Percentiles rank a stretch among this genome's conserved stretches.
Conservation (phyloP, 2,113 vertebrate species). For the Prochilodus magdalenae region DNA sequence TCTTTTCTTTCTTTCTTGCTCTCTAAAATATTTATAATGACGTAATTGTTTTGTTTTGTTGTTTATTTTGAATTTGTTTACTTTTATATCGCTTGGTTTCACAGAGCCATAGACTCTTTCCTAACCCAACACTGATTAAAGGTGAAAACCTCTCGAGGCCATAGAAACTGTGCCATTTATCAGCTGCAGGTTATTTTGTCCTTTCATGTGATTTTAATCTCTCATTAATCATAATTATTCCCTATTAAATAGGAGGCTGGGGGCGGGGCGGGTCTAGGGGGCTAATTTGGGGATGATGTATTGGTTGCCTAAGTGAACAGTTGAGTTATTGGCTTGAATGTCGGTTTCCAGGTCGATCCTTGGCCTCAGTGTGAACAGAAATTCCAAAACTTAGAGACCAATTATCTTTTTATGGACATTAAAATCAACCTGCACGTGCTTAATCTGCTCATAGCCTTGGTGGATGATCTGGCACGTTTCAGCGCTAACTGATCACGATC, state of each 20-base stretch:
- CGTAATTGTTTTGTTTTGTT: too few species aligned
- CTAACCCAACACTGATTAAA: too few species aligned
- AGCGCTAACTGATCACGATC: too few species aligned
- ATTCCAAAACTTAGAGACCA: too few species aligned
- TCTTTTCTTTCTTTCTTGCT: background rate
- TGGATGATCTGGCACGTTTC: background rate
- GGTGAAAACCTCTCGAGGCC: too few species aligned
- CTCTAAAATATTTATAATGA: too few species aligned
- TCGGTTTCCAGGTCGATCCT: too few species aligned
- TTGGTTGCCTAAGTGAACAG: background rate
- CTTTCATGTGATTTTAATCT: background rate
- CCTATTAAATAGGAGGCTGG: background rate
- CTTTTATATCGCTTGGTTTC: background rate
- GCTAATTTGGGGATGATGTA: background rate
- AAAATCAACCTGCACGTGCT: too few species aligned
- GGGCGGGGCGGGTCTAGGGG: background rate
- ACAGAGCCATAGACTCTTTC: background rate
- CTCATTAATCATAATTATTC: slow-evolving; percentile 37
- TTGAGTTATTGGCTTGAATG: slow-evolving; percentile 6
- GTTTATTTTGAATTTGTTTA: background rate
- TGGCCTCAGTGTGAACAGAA: too few species aligned
- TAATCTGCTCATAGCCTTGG: background rate
- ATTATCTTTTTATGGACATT: too few species aligned
- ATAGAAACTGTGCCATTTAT: slow-evolving; percentile 4
- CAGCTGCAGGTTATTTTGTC: slow-evolving; percentile 9